A percentile compares a stretch with the other conserved stretches of the same genome.
Evolutionary conservation across 2,113 vertebrate genomes (phyloP).

Genomic region (Pionites leucogaster): DNA sequence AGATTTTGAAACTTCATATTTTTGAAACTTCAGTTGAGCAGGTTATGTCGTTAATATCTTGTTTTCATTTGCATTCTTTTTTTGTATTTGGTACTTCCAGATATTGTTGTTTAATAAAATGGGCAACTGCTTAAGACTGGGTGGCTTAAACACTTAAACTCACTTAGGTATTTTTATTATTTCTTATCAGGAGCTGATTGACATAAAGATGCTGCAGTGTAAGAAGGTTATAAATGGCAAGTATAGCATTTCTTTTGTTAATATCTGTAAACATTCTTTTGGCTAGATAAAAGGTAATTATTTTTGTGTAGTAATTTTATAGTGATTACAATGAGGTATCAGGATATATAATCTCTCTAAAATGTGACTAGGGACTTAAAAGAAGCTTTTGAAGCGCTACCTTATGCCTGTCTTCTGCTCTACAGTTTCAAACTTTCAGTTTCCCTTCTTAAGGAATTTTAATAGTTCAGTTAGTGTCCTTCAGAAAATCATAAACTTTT

Average conservation of each 20-base stretch:
- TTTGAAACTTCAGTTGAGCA: neutral
- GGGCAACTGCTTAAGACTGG: neutral
- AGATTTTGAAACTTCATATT: neutral
- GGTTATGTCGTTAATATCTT: neutral
- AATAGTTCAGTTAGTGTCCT: neutral
- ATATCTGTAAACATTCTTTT: neutral
- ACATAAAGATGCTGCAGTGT: slow-evolving; percentile 95
- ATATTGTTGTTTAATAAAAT: neutral
- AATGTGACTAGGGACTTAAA: neutral
- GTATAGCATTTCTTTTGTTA: slow-evolving; percentile 22
- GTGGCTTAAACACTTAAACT: neutral
- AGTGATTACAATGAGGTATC: accelerated
- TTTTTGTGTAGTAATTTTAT: neutral
- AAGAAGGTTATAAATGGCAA: slow-evolving; percentile 88
- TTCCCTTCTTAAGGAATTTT: neutral
- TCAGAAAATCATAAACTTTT: neutral
- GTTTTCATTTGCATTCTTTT: neutral
- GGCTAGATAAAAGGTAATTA: neutral
- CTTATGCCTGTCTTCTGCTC: neutral
- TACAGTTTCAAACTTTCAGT: neutral
- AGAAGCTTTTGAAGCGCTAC: neutral
- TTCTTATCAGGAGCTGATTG: slow-evolving; percentile 89
- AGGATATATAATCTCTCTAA: neutral
- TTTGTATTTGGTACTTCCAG: neutral
- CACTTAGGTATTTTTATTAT: neutral